phyloP scores from a whole-genome alignment of 2,797 vertebrate genomes.

The Glyptemys insculpta region DNA sequence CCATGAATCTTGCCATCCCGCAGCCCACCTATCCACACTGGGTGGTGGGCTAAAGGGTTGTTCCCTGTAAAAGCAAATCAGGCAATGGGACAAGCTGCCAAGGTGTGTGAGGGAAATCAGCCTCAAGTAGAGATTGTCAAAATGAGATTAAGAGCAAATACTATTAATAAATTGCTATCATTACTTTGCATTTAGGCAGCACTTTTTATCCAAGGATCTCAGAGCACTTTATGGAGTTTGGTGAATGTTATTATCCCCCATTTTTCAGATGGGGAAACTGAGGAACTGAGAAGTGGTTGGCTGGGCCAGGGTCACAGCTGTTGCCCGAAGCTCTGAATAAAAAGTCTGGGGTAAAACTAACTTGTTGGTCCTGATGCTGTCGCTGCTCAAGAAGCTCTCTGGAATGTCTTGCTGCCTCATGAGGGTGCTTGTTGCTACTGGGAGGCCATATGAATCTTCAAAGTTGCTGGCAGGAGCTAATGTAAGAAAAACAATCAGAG shows the following conservation, averaged over 20 bases:
- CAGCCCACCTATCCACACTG: background rate
- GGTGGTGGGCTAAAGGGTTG: background rate
- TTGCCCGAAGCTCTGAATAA: background rate
- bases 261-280: background rate
- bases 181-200: background rate
- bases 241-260: background rate
- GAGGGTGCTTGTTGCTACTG: background rate
- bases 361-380: background rate
- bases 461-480: background rate
- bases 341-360: background rate
- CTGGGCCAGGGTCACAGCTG: background rate
- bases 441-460: background rate
- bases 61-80: background rate
- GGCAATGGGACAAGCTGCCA: background rate
- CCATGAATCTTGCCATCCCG: background rate
- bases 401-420: background rate
- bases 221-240: background rate
- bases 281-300: background rate
- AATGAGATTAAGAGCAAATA: background rate
- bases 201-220: background rate
- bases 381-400: background rate
- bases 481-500: background rate
- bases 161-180: background rate
- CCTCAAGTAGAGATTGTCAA: background rate
- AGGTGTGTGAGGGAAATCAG: background rate